Conservation (phyloP, 2,797 vertebrate genomes). For the Xenopus petersii region DNA sequence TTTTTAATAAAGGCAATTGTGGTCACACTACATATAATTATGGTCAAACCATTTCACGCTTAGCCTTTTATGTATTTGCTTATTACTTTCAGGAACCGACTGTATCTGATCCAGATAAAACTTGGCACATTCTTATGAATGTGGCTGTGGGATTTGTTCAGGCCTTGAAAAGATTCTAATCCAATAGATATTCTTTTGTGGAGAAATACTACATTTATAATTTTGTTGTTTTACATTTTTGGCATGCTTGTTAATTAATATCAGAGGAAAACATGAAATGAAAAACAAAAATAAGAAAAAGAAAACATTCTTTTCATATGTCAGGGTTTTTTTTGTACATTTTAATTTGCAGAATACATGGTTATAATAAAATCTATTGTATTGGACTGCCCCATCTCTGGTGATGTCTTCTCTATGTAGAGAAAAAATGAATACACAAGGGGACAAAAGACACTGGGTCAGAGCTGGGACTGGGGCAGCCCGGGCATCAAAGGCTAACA, state of each 20-base stretch:
- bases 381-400: no score
- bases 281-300: no score
- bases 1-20: constrained; percentile 39
- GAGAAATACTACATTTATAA: no score
- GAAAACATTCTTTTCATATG: no score
- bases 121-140: constrained; percentile 3
- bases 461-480: no score
- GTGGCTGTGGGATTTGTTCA: constrained; percentile 9
- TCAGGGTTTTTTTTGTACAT: no score
- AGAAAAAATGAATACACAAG: no score
- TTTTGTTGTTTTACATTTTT: background rate
- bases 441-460: no score
- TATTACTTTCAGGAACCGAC: constrained; percentile 29
- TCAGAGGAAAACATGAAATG: background rate
- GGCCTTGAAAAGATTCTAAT: constrained; percentile 11
- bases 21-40: constrained; percentile 38
- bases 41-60: constrained; percentile 34
- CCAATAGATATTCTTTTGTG: constrained; percentile 18
- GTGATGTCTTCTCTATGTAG: no score
- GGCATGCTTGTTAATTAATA: background rate
- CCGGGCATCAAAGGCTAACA: no score
- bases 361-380: no score
- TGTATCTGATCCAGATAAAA: constrained; percentile 22
- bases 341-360: no score
- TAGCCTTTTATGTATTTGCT: constrained; percentile 28